Evolutionary conservation across 2,113 vertebrate species (phyloP), one percentile per base, ranked within the genome.

Genomic region (Carassius gibelio): DNA sequence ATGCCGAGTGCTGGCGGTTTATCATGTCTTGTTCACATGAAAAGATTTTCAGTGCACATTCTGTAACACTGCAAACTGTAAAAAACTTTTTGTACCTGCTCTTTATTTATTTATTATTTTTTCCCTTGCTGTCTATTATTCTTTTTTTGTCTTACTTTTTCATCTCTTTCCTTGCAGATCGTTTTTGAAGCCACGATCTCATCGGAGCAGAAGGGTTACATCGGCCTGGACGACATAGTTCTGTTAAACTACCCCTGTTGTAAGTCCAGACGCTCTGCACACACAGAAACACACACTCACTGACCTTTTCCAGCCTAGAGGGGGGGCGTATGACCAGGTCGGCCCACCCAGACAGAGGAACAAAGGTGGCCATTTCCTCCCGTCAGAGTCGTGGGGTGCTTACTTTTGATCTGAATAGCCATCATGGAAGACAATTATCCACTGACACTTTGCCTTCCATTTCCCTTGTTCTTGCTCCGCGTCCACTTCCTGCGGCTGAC

Each of bases 171-270:
- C 62, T 90, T 85, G 30, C 93, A 99, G 98, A 96, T 99, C 83
- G 93, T 99, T 81, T 99, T 99, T 59, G 98, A 99, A 90, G 97
- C 96, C 0, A 95, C 95, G n/a, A 88, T 98, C 83, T 97, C 97
- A 55, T 89, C 92, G 0, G 97, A 97, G 87, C 94, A 88, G 36
- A 94, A 94, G 88, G 98, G 97, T 71, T 99, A 97, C 91, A 94
- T 99, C 4, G 97, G 96, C 81, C 90, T 99, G 92, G 98, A 99
- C 87, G 97, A 99, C 91, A 97, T 99, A 83, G 89, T 98, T 90
- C 95, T 99, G 84, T 93, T 98, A 88, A 99, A 97, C 93, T 98
- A 99, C 85, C 97, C 98, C 0, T 99, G 98, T 76, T 96, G 98
- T 99, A 95, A 99, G 98, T 97, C 89, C 87, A 52, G 45, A 26